Percentiles rank a stretch among this genome's conserved stretches.
Evolutionary conservation across 64 coral and sea anemone genomes (phyloP).

Genomic region (Cladopsammia gracilis): DNA sequence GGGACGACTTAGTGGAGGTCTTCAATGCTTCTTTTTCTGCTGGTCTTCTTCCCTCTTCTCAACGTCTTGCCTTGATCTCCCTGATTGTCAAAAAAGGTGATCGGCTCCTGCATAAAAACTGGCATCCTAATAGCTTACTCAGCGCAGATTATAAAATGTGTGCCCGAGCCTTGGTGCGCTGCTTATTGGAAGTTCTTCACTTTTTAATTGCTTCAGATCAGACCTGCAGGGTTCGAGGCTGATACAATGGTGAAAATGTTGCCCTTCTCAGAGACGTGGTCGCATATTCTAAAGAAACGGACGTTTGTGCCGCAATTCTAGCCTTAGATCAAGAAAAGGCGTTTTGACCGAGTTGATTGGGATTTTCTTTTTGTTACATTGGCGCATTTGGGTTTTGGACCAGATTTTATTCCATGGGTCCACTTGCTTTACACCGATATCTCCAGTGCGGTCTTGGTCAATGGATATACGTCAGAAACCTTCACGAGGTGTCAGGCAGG

Average conservation of each 20-base stretch:
- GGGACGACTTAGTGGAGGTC: neutral
- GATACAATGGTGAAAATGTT: constrained; percentile 48
- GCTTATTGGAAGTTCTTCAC: neutral
- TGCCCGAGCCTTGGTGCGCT: neutral
- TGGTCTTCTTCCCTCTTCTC: neutral
- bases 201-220: constrained; percentile 11
- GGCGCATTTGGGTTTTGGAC: constrained; percentile 27
- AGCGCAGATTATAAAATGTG: too few species aligned
- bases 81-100: constrained; percentile 2
- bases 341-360: constrained; percentile 67
- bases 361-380: neutral
- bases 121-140: too few species aligned
- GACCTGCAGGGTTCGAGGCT: constrained; percentile 9
- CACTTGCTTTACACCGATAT: neutral
- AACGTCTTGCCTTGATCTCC: neutral
- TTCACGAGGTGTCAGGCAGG: neutral
- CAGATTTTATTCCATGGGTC: constrained; percentile 12
- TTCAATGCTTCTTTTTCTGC: neutral
- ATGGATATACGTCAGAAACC: neutral
- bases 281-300: neutral
- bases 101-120: neutral
- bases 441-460: neutral
- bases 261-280: constrained; percentile 30
- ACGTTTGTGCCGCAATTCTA: neutral
- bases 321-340: constrained; percentile 73